These are phyloP conservation scores for Orthosia gracilis DNA, from an alignment of 2,888 invertebrate genomes.

Conservation along the genomic window DNA sequence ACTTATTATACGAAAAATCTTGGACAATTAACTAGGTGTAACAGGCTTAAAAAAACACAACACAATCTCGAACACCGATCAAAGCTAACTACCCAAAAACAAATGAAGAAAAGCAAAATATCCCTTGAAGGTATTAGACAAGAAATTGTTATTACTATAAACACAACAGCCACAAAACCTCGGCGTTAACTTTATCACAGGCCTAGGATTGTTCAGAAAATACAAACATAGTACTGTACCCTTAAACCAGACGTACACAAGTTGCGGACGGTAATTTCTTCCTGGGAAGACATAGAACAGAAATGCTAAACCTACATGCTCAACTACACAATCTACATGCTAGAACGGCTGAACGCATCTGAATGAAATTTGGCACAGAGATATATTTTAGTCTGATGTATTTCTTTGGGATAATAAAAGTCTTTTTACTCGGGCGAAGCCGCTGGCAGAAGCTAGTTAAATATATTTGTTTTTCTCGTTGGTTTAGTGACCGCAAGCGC, in stretches of 20 bases:
- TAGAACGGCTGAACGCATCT: no score
- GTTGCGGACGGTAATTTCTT: conserved; percentile 41
- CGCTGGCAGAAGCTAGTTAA: no score
- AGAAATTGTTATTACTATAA: conserved; percentile 54
- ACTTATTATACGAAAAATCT: no score
- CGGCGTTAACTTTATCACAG: conserved; percentile 54
- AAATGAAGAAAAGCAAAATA: conserved; percentile 37
- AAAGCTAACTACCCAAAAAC: not conserved
- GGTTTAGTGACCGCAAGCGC: no score
- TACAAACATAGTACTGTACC: conserved; percentile 44
- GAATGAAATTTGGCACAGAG: no score
- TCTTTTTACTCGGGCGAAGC: no score
- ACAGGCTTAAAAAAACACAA: conserved; percentile 7
- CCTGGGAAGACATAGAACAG: conserved; percentile 6
- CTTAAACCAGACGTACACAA: conserved; percentile 49
- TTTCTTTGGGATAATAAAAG: no score
- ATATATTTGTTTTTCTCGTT: no score
- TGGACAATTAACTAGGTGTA: no score
- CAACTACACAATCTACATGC: no score
- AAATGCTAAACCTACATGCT: conserved; percentile 15
- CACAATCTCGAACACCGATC: conserved; percentile 10
- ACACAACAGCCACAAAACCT: conserved; percentile 46
- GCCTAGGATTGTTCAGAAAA: conserved; percentile 48
- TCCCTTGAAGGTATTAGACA: conserved; percentile 33
- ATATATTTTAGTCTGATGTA: no score